A percentile compares a stretch with the other conserved stretches of the same genome.
phyloP scores from a whole-genome alignment of 2,888 invertebrate species.

The Synanthedon andrenaeformis region DNA sequence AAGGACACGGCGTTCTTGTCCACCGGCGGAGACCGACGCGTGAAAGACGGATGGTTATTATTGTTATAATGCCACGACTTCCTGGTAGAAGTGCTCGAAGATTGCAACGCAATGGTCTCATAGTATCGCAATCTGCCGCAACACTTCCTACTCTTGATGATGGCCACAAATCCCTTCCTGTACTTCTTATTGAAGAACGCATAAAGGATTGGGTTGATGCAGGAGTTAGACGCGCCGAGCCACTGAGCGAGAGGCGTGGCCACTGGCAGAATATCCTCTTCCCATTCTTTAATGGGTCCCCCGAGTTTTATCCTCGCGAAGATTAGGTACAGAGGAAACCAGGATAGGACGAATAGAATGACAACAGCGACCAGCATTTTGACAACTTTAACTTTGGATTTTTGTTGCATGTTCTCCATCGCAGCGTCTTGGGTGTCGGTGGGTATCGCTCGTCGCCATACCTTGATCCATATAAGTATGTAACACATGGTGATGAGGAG shows the following conservation, averaged over 20 bases:
- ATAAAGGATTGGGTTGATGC: conserved; percentile 94
- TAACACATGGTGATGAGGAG: conserved; percentile 92
- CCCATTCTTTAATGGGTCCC: conserved; percentile 79
- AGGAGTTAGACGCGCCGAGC: conserved; percentile 94
- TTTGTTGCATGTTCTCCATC: conserved; percentile 93
- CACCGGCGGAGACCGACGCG: conserved; percentile 64
- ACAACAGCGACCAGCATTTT: conserved; percentile 96
- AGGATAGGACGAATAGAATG: conserved; percentile 91
- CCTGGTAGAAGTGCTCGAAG: conserved; percentile 85
- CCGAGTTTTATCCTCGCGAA: conserved; percentile 89
- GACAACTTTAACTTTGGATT: conserved; percentile 93
- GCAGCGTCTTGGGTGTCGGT: conserved; percentile 92
- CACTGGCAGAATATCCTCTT: conserved; percentile 82
- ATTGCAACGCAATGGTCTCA: conserved; percentile 87
- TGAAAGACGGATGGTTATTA: conserved; percentile 73
- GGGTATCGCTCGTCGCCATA: conserved; percentile 89
- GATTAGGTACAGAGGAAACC: conserved; percentile 92
- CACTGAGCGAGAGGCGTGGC: conserved; percentile 91
- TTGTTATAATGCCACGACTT: conserved; percentile 87
- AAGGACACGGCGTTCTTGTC: conserved; percentile 65
- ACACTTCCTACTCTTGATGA: conserved; percentile 86
- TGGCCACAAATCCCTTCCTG: conserved; percentile 88
- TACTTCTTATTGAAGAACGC: conserved; percentile 96
- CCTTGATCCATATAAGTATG: conserved; percentile 91
- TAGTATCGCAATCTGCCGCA: conserved; percentile 88